A percentile compares a stretch with the other conserved stretches of the same genome.
phyloP scores from a whole-genome alignment of 2,113 vertebrate species.

The Hydropotes inermis region DNA sequence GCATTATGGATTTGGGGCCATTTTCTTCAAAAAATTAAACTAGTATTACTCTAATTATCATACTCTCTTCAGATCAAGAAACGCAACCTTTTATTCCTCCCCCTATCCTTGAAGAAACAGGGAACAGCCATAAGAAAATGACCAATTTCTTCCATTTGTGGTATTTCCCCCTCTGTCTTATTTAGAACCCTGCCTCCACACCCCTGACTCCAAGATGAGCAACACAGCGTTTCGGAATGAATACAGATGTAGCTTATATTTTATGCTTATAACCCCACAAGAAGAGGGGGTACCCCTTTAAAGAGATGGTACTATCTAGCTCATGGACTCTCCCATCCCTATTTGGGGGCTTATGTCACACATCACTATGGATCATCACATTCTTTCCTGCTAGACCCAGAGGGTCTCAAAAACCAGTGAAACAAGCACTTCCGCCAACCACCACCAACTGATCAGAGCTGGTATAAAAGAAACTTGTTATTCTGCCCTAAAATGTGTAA shows the following conservation, averaged over 20 bases:
- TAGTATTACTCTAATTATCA: neutral
- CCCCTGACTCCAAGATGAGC: neutral
- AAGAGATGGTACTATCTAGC: neutral
- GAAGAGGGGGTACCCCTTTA: neutral
- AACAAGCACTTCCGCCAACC: neutral
- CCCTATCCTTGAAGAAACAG: neutral
- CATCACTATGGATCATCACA: neutral
- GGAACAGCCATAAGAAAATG: neutral
- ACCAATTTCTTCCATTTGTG: neutral
- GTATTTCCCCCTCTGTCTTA: neutral
- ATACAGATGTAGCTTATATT: neutral
- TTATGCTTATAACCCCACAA: neutral
- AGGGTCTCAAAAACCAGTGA: neutral
- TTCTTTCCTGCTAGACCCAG: neutral
- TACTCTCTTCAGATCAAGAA: neutral
- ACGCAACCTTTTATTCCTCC: neutral
- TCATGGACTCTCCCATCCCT: neutral
- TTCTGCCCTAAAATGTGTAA: neutral
- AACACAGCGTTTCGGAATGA: neutral
- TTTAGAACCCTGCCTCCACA: neutral
- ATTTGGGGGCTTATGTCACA: too few species aligned
- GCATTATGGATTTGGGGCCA: neutral
- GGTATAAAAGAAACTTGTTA: neutral
- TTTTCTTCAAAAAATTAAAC: constrained; percentile 1
- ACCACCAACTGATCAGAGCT: neutral